Base-by-base conservation (phyloP, 2,888 invertebrate species). In the Ichneumoninae sp. region DNA sequence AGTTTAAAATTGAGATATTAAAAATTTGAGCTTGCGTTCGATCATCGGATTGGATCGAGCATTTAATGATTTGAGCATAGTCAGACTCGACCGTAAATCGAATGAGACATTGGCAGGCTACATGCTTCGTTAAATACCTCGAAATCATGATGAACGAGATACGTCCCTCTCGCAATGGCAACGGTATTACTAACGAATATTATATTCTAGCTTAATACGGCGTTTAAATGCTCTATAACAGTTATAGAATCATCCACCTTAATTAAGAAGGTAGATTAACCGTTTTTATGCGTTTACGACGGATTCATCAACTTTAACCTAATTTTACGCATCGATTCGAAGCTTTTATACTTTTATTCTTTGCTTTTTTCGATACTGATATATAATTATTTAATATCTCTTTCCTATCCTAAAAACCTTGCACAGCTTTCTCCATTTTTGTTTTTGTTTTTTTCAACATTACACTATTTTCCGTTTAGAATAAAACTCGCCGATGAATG, bases 71-170 rank as follows among this genome's bases (percentile, higher is more conserved):
- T 85, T 83, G 86, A 86, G 86, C 85, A 86, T 80, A 70, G 71
- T 80, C 81, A 69, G 80, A 83, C 66, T 79, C 78, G 69, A 83
- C 75, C 79, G 66, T 73, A 71, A 73, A 74, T 83, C 81, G 83
- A 83, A 81, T 83, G 81, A 86, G 77, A 87, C 77, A 86, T 85
- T 83, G 83, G 83, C 83, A 85, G 85, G 81, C 83, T 85, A 85
- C 86, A 86, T 85, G 85, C 87, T 83, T 81, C 83, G 73, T 83
- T 77, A 85, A 87, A 83, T 83, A 83, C 83, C 83, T 83, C 87
- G 81, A 83, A 81, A 81, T 83, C 50, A 81, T 84, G 80, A 87
- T 83, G 81, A 83, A 83, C 79, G 83, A 83, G 83, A 85, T 82
- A 71, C 68, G 60, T 71, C 69, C 76, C 80, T 83, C 81, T 74